Evolutionary conservation across 2,797 vertebrate species (phyloP), one percentile per base, ranked within the genome.

Genomic region (Lepidocolaptes lacrymiger): DNA sequence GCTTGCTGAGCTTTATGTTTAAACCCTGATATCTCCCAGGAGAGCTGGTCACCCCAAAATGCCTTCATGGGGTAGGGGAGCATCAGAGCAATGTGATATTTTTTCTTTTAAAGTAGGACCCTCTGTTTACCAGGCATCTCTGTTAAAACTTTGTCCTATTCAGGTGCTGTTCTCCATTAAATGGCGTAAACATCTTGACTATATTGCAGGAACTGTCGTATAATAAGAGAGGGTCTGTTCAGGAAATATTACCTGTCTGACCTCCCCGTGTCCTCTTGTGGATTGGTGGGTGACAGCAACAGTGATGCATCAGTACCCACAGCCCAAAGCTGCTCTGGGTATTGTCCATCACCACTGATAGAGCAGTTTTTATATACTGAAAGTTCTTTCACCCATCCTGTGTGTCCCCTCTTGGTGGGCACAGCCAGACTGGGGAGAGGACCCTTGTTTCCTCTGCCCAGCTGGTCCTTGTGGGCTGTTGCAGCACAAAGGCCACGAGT

Each of bases 21-120:
- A 69, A 86, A 82, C 8, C 26, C 27, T 56, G 52, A 20, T 0
- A 3, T 34, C 41, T 66, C 39, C 34, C 67, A 75, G 61, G 30
- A 61, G 34, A 80, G 30, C 4, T 46, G 23, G 49, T 58, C 32
- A 22, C 52, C 44, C 63, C 43, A 58, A 36, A 81, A 81, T 0
- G 0, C 26, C n/a, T 44, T 16, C 0, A 2, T 46, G n/a, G 17
- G 6, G 10, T 37, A 7, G 44, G 21, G 12, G 27, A 32, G 4
- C 3, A 4, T 44, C 46, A 68, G 51, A 59, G 8, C 56, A 69
- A 30, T 27, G 14, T 8, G 3, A 6, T 49, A 48, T 41, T 58
- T 58, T 58, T 44, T 26, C 8, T 82, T 92, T 69, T n/a, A 44
- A 85, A 74, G 26, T n/a, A 34, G 28, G 44, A n/a, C 21, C 30